Evolutionary conservation across 1,140 invertebrate species (phyloP).

Genomic region (Trichomalopsis sarcophagae): DNA sequence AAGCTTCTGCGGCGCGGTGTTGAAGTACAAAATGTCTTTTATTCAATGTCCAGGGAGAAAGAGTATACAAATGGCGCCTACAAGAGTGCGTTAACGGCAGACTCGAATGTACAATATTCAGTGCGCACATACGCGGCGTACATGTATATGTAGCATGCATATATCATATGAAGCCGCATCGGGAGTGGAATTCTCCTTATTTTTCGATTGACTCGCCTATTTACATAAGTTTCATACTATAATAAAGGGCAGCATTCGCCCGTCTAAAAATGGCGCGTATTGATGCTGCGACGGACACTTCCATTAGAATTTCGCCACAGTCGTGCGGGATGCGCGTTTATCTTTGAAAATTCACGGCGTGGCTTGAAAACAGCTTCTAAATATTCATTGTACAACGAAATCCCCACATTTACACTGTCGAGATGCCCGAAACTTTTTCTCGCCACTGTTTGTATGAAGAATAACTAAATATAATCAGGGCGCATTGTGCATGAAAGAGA

Average conservation of each 20-base stretch:
- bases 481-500: too few relatives aligned
- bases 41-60: conserved; percentile 5
- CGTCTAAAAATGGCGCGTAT: not conserved
- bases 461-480: too few relatives aligned
- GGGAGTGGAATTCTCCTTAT: not conserved
- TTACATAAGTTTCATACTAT: not conserved
- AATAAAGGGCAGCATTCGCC: not conserved
- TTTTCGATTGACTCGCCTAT: not conserved
- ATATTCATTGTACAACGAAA: too few relatives aligned
- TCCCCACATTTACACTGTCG: too few relatives aligned
- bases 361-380: too few relatives aligned
- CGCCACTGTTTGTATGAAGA: too few relatives aligned
- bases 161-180: not conserved
- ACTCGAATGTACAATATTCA: conserved; percentile 17
- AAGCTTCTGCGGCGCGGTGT: not conserved
- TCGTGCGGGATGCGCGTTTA: too few relatives aligned
- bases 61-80: conserved; percentile 20
- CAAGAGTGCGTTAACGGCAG: not conserved
- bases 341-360: too few relatives aligned
- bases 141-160: not conserved
- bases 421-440: too few relatives aligned
- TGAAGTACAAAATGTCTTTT: conserved; percentile 38
- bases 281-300: too few relatives aligned
- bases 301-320: too few relatives aligned
- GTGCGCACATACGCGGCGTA: not conserved